Evolutionary conservation across 37 sponge, comb jelly and placozoan genomes (phyloP), one percentile per base, ranked within the genome.

Genomic region (Spongilla lacustris): DNA sequence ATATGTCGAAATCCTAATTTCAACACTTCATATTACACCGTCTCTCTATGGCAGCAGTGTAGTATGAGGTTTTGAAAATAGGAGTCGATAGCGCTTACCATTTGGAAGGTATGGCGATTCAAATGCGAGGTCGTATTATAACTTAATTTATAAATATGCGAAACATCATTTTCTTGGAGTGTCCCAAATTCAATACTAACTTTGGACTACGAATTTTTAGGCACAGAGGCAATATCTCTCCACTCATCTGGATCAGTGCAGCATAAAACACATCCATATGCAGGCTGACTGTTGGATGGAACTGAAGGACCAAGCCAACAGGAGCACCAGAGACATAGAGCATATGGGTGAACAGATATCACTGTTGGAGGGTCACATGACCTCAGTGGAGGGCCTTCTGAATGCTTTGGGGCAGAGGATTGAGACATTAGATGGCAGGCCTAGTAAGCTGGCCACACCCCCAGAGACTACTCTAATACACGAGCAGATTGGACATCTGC

Each of bases 381-480:
- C 25, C 4, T 36, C 78, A 21, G 71, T 81, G 1, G 89, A 88
- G 38, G 37, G 73, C 2, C 36, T 34, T 24, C 71, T 67, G 33
- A 70, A 75, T 69, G 82, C 68, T 9, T 8, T 82, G 69, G 83
- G 76, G 4, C 81, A 81, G 34, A 66, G 82, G 32, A 24, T 87
- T 2, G 80, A 58, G 29, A 24, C 49, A 17, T 58, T 79, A 3
- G 81, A 71, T 31, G 80, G 79, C 19, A 46, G 8, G 8, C 4
- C 8, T 46, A 46, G 8, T 8, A 46, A 10, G 8, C 8, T 46
- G 4, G 46, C 8, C 46, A 46, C 46, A 46, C 8, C 46, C 46
- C 46, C 46, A 46, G 46, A 46, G 46, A 46, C 8, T 46, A 8
- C 46, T 46, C 46, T 46, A 46, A 46, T 46, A 46, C 46, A 46